Base-by-base conservation (phyloP, 92 coral and sea anemone species). In the Porites divaricata region DNA sequence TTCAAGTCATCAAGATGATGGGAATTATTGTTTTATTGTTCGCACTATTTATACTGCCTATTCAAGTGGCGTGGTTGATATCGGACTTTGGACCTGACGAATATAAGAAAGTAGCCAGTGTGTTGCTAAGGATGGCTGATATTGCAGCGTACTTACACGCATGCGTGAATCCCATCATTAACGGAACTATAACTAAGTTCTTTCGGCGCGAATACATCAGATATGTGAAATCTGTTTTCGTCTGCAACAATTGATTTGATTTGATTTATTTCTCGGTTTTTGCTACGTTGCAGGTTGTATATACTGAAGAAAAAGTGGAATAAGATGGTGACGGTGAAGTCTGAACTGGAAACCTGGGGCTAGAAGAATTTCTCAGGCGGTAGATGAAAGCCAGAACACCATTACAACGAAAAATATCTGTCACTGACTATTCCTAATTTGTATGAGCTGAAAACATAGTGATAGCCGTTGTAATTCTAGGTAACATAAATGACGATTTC, bases 41-140 rank as follows among this genome's bases (percentile, higher is more conserved):
- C 66, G 92, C 92, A 10, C 49, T 89, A 13, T 89, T 77, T 24
- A 89, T 89, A 86, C 48, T 89, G 17, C 92, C 92, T 41, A 86
- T 86, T 15, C 92, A 89, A 61, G 71, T 85, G 52, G 92, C 92
- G 5, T 89, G 92, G 92, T 56, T 89, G 52, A 63, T 89, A 6
- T 22, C 83, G 62, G 92, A 89, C 51, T 89, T 89, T 78, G 92
- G 92, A 8, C 35, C 57, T 20, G 28, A 52, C 10, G 56, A 63
- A 20, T 70, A 89, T 26, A 64, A 74, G n/a, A 23, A 68, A 28
- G 71, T 65, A 0, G 89, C 54, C 2, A 76, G 56, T 62, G 66
- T 81, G 11, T 63, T 89, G 5, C 20, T 89, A n/a, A 85, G 86
- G 66, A 68, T 89, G 61, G 82, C 88, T 16, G 92, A 89, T 56